A percentile compares a stretch with the other conserved stretches of the same genome.
Evolutionary conservation across 2,888 invertebrate species (phyloP).

Genomic region (Cosmorhoe ocellata): DNA sequence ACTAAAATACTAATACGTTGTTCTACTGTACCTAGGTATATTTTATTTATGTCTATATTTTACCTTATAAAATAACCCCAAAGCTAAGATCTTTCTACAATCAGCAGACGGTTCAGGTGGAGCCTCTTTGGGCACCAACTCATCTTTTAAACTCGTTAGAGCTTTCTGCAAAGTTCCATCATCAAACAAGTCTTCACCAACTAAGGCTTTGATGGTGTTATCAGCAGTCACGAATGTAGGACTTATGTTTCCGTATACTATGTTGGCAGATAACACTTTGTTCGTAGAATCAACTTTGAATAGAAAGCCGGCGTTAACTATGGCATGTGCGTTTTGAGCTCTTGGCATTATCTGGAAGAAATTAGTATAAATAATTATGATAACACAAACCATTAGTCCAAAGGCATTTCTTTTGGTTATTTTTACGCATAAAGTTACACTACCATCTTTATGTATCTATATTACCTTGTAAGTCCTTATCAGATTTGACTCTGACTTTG

Average conservation of each 20-base stretch:
- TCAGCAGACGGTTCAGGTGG: conserved; percentile 86
- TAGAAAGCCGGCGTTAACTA: conserved; percentile 89
- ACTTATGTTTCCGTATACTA: conserved; percentile 86
- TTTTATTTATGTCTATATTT: neutral
- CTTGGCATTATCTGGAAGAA: conserved; percentile 86
- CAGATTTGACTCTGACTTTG: conserved; percentile 56
- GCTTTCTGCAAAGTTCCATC: conserved; percentile 72
- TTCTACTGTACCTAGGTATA: no score
- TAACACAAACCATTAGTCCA: no score
- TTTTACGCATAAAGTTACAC: neutral
- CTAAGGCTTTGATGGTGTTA: conserved; percentile 75
- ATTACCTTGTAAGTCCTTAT: conserved; percentile 71
- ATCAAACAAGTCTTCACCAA: conserved; percentile 69
- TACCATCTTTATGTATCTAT: neutral
- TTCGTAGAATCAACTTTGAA: conserved; percentile 78
- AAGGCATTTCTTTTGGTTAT: neutral
- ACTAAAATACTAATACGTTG: no score
- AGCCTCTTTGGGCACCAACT: conserved; percentile 84
- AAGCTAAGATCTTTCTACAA: conserved; percentile 87
- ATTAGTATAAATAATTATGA: no score
- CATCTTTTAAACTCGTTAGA: conserved; percentile 76
- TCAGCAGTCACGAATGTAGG: conserved; percentile 80
- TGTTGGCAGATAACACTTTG: conserved; percentile 70
- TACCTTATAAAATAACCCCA: conserved; percentile 92
- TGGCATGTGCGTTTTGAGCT: conserved; percentile 89